phyloP scores from a whole-genome alignment of 2,113 vertebrate genomes.

The Erpornis zantholeuca region DNA sequence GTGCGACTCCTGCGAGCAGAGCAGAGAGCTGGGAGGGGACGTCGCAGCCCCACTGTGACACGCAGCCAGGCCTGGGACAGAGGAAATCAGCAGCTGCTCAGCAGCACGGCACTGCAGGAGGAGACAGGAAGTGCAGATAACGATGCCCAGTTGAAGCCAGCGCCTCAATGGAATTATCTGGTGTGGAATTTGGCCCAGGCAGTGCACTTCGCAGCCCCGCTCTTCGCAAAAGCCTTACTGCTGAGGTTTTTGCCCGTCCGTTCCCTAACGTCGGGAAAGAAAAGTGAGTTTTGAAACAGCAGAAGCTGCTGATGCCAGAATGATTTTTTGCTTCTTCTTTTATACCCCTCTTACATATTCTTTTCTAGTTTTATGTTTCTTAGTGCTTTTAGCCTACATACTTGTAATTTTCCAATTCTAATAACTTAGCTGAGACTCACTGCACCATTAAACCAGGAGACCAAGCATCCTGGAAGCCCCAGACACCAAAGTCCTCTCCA shows the following conservation, averaged over 20 bases:
- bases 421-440: no score
- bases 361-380: no score
- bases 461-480: no score
- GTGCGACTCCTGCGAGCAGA: background rate
- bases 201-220: background rate
- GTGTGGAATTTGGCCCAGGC: constrained; percentile 57
- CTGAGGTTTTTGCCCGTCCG: background rate
- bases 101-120: background rate
- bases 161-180: constrained; percentile 40
- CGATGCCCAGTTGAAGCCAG: background rate
- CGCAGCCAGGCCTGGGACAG: background rate
- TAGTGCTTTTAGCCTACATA: no score
- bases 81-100: constrained; percentile 48
- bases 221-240: background rate
- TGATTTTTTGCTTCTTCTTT: no score
- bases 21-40: background rate
- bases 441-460: no score
- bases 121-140: constrained; percentile 45
- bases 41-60: background rate
- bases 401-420: no score
- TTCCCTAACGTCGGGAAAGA: background rate
- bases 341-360: no score
- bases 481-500: no score
- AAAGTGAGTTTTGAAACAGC: background rate
- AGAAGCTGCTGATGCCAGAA: no score